These are phyloP conservation scores for Odontophorus gujanensis DNA, from an alignment of 2,113 vertebrate genomes.

Conservation along the genomic window DNA sequence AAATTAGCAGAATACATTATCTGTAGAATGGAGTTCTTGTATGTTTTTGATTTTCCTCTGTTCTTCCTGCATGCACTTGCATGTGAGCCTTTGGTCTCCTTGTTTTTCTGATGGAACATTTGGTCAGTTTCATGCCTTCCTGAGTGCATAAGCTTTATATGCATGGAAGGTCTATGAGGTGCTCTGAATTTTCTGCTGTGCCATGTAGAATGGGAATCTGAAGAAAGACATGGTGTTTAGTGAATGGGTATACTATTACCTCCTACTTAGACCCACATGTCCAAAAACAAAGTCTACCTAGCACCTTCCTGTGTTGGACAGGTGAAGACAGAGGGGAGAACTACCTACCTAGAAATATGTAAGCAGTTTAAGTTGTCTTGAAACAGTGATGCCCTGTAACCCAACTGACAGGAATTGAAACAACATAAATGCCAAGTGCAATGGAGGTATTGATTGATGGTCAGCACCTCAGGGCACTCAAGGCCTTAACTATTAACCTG, in stretches of 20 bases:
- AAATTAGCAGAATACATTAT: not conserved
- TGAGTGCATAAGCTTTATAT: not conserved
- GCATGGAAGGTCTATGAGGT: not conserved
- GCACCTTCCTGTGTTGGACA: not conserved
- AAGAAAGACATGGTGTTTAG: not conserved
- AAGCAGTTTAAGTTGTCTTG: not conserved
- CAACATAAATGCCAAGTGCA: not conserved
- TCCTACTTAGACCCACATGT: not conserved
- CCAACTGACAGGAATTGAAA: not conserved
- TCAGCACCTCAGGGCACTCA: not conserved
- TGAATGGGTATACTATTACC: not conserved
- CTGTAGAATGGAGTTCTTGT: not conserved
- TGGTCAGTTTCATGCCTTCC: not conserved
- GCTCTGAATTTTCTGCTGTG: not conserved
- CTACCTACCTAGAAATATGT: not conserved
- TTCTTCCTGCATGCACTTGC: not conserved
- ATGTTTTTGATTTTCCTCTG: not conserved
- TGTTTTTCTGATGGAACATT: not conserved
- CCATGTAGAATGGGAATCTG: not conserved
- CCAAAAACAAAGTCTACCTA: not conserved
- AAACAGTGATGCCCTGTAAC: not conserved
- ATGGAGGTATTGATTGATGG: not conserved
- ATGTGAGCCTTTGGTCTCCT: not conserved
- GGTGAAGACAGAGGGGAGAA: not conserved
- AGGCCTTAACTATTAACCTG: not conserved